Evolutionary conservation across 2,113 vertebrate genomes (phyloP), one percentile per base, ranked within the genome.

Genomic region (Podilymbus podiceps): DNA sequence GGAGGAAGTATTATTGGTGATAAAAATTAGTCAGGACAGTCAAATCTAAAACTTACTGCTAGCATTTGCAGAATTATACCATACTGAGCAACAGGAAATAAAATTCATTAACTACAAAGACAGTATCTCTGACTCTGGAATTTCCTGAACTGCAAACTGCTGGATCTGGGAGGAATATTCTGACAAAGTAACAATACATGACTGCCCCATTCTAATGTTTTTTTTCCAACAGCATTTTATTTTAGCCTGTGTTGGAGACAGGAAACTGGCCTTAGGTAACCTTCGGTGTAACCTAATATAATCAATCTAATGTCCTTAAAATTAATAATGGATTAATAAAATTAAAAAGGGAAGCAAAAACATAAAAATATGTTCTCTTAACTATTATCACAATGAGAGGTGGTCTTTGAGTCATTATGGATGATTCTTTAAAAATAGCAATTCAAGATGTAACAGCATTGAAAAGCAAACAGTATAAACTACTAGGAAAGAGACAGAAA

Each of bases 131-230:
- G 89, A 52, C 81, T 91, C 76, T 60, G 94, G 95, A 96, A 96
- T 96, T 96, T 96, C 94, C 91, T 95, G 89, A 91, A n/a, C 91
- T 92, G 66, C 47, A 87, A 91, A 96, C 81, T 96, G 58, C 80
- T 96, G 91, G 72, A 95, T 38, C 76, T 84, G 47, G 7, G 23
- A 23, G 89, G 66, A 87, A 82, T 75, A 79, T 68, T 87, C 64
- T 90, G 52, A 87, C 52, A 67, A 81, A 86, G 56, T 64, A 91
- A 91, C 77, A 93, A 60, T 90, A 60, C 46, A 49, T 78, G 53
- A 79, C 49, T 87, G 33, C 58, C 74, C 60, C 25, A 15, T 72
- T 84, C 50, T 53, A 81, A 78, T 0, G 35, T 0, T 5, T 28
- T 50, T 83, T 74, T 85, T 10, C 35, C 50, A 52, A 25, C 8